Conservation (phyloP, 2,113 vertebrate genomes). For the Hyaena hyaena region DNA sequence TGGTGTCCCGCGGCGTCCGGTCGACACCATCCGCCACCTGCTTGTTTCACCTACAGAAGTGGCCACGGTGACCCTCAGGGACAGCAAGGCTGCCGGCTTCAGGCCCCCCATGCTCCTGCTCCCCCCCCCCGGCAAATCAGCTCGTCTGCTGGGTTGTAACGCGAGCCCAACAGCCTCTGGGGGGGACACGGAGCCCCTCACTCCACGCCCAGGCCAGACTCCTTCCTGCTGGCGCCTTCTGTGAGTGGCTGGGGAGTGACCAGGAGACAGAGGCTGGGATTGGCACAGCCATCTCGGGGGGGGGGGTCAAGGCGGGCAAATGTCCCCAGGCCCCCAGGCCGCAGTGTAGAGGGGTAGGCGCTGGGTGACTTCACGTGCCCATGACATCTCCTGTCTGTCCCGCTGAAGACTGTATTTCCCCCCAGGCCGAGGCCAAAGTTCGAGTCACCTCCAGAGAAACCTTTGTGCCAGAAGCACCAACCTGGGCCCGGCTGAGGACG, state of each 20-base stretch:
- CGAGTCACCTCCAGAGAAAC: not conserved
- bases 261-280: not conserved
- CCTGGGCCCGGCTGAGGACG: fast-evolving
- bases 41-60: no score
- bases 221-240: fast-evolving
- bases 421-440: not conserved
- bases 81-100: not conserved
- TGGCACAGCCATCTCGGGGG: fast-evolving
- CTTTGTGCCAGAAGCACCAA: fast-evolving
- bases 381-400: not conserved
- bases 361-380: fast-evolving
- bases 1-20: not conserved
- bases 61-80: fast-evolving
- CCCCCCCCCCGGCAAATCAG: fast-evolving
- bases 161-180: fast-evolving
- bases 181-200: not conserved
- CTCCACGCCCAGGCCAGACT: fast-evolving
- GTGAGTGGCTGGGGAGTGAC: not conserved
- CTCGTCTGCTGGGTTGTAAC: not conserved
- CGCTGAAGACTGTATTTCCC: fast-evolving
- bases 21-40: fast-evolving
- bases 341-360: fast-evolving
- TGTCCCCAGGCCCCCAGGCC: not conserved
- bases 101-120: fast-evolving
- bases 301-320: not conserved